A percentile compares a stretch with the other conserved stretches of the same genome.
phyloP scores from a whole-genome alignment of 2,888 invertebrate species.

The Cepaea hortensis region DNA sequence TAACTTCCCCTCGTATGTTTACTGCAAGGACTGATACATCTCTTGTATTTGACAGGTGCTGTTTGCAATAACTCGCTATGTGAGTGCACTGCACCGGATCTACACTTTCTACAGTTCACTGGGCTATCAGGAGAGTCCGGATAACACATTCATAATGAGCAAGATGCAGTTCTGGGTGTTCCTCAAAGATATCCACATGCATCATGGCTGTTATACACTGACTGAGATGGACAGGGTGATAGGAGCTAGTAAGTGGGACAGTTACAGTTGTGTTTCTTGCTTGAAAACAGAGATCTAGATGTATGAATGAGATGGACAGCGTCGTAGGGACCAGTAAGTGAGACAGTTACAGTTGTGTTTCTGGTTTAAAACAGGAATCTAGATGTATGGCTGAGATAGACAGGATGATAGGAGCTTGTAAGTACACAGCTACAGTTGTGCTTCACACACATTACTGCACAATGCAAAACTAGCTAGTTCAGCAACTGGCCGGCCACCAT shows the following conservation, averaged over 20 bases:
- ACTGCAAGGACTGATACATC: too few species aligned
- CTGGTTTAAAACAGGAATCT: too few species aligned
- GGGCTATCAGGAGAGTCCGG: conserved; percentile 73
- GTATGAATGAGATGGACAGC: too few species aligned
- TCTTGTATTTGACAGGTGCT: conserved; percentile 63
- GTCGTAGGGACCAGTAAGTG: too few species aligned
- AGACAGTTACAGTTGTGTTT: too few species aligned
- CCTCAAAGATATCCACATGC: conserved; percentile 74
- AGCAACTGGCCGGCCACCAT: too few species aligned
- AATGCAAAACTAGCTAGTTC: too few species aligned
- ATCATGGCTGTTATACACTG: conserved; percentile 69
- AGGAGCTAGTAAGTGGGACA: conserved; percentile 56
- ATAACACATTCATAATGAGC: conserved; percentile 76
- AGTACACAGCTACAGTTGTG: neutral
- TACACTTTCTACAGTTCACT: conserved; percentile 73
- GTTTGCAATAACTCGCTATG: conserved; percentile 73
- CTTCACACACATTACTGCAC: too few species aligned
- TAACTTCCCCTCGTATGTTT: too few species aligned
- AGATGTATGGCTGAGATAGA: conserved; percentile 72
- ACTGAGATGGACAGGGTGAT: conserved; percentile 74
- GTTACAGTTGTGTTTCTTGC: too few species aligned
- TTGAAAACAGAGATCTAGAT: too few species aligned
- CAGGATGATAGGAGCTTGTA: conserved; percentile 66
- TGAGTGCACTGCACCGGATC: conserved; percentile 72
- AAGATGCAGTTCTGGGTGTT: conserved; percentile 77